phyloP scores from a whole-genome alignment of 2,797 vertebrate genomes.

The Thripadectes ignobilis region DNA sequence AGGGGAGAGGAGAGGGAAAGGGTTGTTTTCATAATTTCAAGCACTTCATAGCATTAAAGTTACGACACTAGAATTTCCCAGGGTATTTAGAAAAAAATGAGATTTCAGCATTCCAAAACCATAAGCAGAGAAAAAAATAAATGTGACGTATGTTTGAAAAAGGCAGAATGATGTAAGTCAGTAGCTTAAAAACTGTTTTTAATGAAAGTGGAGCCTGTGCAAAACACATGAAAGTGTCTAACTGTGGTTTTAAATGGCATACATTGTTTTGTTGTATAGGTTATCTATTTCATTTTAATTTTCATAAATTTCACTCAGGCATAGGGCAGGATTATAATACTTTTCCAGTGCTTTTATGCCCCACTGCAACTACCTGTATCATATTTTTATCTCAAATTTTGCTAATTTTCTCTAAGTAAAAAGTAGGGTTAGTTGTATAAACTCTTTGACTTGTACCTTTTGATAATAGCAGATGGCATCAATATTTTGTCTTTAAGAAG shows the following conservation, averaged over 20 bases:
- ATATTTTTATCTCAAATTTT: not conserved
- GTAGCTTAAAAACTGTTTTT: not conserved
- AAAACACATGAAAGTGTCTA: not conserved
- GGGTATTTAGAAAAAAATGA: not conserved
- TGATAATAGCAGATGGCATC: not conserved
- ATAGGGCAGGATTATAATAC: not conserved
- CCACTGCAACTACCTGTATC: not conserved
- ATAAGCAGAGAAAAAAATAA: not conserved
- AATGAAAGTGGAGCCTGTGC: not conserved
- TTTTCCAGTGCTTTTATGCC: not conserved
- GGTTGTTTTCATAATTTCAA: not conserved
- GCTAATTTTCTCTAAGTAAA: not conserved
- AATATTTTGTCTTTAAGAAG: not conserved
- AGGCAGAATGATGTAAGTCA: not conserved
- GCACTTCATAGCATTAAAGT: not conserved
- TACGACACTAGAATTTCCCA: not conserved
- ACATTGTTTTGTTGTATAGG: not conserved
- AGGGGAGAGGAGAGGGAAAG: not conserved
- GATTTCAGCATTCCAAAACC: not conserved
- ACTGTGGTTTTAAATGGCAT: not conserved
- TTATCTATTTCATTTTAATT: not conserved
- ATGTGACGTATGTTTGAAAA: not conserved
- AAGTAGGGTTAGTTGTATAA: not conserved
- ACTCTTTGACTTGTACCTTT: not conserved
- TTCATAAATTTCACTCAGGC: not conserved